A percentile compares a stretch with the other conserved stretches of the same genome.
These are phyloP conservation scores for Epistrophe eligans DNA, from an alignment of 2,888 invertebrate genomes.

Conservation along the genomic window DNA sequence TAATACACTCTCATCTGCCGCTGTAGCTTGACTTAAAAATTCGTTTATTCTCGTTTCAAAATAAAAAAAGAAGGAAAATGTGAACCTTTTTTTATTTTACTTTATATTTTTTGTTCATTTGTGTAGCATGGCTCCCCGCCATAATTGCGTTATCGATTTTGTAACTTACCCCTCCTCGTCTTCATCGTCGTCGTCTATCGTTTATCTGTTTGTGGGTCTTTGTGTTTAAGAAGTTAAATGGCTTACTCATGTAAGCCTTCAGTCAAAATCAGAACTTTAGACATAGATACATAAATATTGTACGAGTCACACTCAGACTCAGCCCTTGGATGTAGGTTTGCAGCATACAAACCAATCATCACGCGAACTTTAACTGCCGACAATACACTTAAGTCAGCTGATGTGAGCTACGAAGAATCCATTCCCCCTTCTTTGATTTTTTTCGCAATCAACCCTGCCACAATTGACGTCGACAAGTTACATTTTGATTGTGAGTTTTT, in stretches of 20 bases:
- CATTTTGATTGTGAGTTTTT: not conserved
- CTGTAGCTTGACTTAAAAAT: constrained; percentile 41
- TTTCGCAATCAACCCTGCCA: constrained; percentile 35
- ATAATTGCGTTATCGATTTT: constrained; percentile 75
- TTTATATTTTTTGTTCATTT: not conserved
- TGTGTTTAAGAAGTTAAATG: constrained; percentile 60
- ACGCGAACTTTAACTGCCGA: constrained; percentile 55
- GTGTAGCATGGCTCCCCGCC: constrained; percentile 16
- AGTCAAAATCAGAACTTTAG: constrained; percentile 72
- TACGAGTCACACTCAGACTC: constrained; percentile 15
- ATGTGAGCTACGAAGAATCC: constrained; percentile 2
- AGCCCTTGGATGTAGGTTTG: not conserved
- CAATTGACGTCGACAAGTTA: constrained; percentile 17
- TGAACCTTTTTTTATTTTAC: constrained; percentile 14
- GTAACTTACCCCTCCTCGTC: constrained; percentile 13
- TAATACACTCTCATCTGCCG: constrained; percentile 30
- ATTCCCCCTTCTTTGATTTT: not conserved
- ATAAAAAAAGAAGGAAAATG: not conserved
- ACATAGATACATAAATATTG: constrained; percentile 46
- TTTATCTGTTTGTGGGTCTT: constrained; percentile 15
- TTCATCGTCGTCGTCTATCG: not conserved
- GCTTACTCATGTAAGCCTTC: constrained; percentile 75
- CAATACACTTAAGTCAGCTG: constrained; percentile 20
- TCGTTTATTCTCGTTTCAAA: constrained; percentile 20
- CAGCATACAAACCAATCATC: constrained; percentile 52